phyloP scores from a whole-genome alignment of 2,888 invertebrate species.

The Biston betularia region DNA sequence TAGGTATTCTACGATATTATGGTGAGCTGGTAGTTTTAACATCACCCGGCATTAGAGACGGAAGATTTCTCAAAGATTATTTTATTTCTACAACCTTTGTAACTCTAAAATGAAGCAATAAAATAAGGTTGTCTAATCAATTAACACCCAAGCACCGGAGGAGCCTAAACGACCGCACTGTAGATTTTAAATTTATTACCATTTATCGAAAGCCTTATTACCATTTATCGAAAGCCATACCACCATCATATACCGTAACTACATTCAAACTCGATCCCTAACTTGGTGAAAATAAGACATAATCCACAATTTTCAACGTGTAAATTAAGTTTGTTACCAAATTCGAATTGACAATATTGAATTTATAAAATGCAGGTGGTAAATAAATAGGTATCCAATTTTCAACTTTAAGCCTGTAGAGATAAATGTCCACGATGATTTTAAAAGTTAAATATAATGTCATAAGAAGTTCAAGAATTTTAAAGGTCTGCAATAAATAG shows the following conservation, averaged over 20 bases:
- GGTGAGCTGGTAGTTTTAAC: no score
- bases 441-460: not conserved
- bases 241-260: conserved; percentile 15
- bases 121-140: conserved; percentile 62
- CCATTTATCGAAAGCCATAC: not conserved
- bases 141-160: conserved; percentile 80
- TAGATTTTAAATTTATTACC: conserved; percentile 77
- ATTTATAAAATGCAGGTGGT: conserved; percentile 5
- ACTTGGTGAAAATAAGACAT: not conserved
- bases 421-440: conserved; percentile 37
- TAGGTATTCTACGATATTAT: no score
- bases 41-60: no score
- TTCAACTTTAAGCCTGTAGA: conserved; percentile 38
- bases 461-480: conserved; percentile 59
- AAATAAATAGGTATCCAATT: conserved; percentile 28
- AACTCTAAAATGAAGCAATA: conserved; percentile 58
- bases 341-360: conserved; percentile 32
- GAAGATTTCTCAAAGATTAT: no score
- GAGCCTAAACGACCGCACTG: conserved; percentile 66
- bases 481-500: conserved; percentile 83
- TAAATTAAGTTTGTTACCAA: conserved; percentile 33
- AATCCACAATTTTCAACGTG: not conserved
- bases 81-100: conserved; percentile 5
- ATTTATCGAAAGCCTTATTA: conserved; percentile 53
- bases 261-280: conserved; percentile 13